Evolutionary conservation across 2,797 vertebrate genomes (phyloP).

Genomic region (Sandelia bainsii): DNA sequence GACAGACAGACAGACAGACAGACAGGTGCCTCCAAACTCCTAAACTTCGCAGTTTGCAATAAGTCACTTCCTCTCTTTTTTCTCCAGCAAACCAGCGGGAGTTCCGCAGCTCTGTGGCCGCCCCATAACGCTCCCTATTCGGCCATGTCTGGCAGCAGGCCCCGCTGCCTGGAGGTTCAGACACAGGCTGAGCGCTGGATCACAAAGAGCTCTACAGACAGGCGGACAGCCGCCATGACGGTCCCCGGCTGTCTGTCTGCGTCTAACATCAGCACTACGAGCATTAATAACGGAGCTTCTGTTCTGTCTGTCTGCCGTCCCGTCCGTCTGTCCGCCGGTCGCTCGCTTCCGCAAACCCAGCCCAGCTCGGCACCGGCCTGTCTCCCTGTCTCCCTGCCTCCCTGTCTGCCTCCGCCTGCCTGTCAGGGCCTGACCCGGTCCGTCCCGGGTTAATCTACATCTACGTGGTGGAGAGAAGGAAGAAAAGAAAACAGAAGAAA

Average conservation of each 20-base stretch:
- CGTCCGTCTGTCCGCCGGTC: slow-evolving; percentile 55
- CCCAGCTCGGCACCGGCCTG: slow-evolving; percentile 62
- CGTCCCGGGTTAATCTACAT: background rate
- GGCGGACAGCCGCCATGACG: slow-evolving; percentile 38
- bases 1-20: slow-evolving; percentile 3
- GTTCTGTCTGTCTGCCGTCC: slow-evolving; percentile 37
- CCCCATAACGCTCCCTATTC: slow-evolving; percentile 28
- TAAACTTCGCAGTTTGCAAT: slow-evolving; percentile 21
- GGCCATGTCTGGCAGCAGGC: slow-evolving; percentile 48
- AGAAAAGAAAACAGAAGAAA: background rate
- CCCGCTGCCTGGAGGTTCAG: slow-evolving; percentile 45
- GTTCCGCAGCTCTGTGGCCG: slow-evolving; percentile 51
- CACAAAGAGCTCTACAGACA: background rate
- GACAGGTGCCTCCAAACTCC: slow-evolving; percentile 42
- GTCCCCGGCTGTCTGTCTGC: background rate
- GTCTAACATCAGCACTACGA: background rate
- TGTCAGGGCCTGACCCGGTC: slow-evolving; percentile 2
- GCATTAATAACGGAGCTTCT: slow-evolving; percentile 27
- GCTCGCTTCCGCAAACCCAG: slow-evolving; percentile 79
- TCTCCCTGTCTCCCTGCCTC: background rate
- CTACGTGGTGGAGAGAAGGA: background rate
- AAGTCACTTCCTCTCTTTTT: slow-evolving; percentile 51
- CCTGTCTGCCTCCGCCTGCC: background rate
- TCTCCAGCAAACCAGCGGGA: slow-evolving; percentile 46
- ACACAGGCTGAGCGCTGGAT: slow-evolving; percentile 3